Conservation (phyloP, 2,888 invertebrate species). For the Liopterus haemorrhoidalis region DNA sequence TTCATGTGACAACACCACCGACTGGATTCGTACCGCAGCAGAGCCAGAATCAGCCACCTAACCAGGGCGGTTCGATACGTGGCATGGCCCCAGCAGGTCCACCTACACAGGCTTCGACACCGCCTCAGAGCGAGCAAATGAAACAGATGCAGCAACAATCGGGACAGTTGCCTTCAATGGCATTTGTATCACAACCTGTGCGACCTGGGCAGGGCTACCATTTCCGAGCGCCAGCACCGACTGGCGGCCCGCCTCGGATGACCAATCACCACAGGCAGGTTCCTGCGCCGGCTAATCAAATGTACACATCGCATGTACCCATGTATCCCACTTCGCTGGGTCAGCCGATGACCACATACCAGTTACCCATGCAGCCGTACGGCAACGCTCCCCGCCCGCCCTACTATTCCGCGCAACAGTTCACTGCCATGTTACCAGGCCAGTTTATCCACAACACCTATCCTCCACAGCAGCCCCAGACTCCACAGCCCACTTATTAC, state of each 20-base stretch:
- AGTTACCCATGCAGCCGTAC: conserved; percentile 9
- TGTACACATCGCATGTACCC: conserved; percentile 16
- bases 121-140: conserved; percentile 44
- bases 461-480: conserved; percentile 14
- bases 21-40: conserved; percentile 36
- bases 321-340: conserved; percentile 17
- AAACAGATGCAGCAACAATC: conserved; percentile 37
- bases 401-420: conserved; percentile 23
- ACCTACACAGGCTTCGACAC: conserved; percentile 45
- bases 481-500: conserved; percentile 10
- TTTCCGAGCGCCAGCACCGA: conserved; percentile 12
- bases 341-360: conserved; percentile 13
- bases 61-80: conserved; percentile 41
- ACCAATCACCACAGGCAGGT: conserved; percentile 21
- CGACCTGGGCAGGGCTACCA: conserved; percentile 11
- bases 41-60: conserved; percentile 41
- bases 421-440: conserved; percentile 12
- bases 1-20: conserved; percentile 35
- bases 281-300: conserved; percentile 18
- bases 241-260: conserved; percentile 17
- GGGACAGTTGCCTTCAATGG: conserved; percentile 36
- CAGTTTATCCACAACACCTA: conserved; percentile 29
- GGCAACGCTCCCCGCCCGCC: conserved; percentile 11
- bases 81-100: conserved; percentile 41
- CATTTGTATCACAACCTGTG: conserved; percentile 13